phyloP scores from a whole-genome alignment of 2,113 vertebrate genomes.

The Embiotoca jacksoni region DNA sequence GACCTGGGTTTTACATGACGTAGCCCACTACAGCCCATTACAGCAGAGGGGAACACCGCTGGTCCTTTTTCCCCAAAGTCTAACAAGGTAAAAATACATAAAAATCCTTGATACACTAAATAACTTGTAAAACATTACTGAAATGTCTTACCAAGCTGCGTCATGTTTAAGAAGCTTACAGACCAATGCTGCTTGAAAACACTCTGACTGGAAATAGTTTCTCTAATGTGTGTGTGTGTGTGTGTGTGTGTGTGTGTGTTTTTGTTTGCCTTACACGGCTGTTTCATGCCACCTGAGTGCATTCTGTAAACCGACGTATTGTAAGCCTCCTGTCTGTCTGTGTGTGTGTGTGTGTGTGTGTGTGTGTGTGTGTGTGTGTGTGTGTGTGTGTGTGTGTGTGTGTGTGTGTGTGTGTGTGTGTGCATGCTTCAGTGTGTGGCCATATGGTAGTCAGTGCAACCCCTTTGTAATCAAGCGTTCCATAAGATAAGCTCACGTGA shows the following conservation, averaged over 20 bases:
- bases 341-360: no score
- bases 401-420: neutral
- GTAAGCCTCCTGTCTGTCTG: neutral
- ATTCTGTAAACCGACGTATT: neutral
- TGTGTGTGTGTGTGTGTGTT: neutral
- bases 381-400: constrained; percentile 14
- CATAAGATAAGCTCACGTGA: constrained; percentile 24
- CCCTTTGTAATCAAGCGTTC: constrained; percentile 39
- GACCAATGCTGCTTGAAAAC: neutral
- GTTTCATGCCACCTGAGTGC: neutral
- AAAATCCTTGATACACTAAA: no score
- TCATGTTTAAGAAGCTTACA: constrained; percentile 7
- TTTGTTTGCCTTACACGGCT: neutral
- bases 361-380: neutral
- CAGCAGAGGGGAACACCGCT: no score
- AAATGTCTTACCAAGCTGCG: neutral
- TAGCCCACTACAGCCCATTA: neutral
- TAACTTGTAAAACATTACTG: neutral
- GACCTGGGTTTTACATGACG: neutral
- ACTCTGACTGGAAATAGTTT: neutral
- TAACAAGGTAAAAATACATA: neutral
- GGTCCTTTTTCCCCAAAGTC: no score
- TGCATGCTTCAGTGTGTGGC: neutral
- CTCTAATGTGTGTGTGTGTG: neutral
- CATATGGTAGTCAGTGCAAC: constrained; percentile 11